These are phyloP conservation scores for Peromyscus attwateri DNA, from an alignment of 2,797 vertebrate species.

Conservation along the genomic window DNA sequence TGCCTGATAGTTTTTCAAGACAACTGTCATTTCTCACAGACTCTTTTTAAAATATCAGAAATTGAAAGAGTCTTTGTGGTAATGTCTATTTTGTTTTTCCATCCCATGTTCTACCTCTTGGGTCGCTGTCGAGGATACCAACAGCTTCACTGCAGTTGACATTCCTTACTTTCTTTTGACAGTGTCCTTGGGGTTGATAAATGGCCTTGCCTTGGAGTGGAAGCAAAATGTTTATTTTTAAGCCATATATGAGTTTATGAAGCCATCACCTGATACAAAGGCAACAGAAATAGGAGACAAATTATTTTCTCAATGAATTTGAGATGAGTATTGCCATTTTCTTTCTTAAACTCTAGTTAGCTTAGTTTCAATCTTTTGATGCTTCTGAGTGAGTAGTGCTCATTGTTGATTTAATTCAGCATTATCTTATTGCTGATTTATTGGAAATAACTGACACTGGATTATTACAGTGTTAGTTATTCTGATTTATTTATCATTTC, in stretches of 20 bases:
- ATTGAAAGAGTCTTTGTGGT: constrained; percentile 52
- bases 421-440: neutral
- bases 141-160: constrained; percentile 80
- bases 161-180: constrained; percentile 86
- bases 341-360: neutral
- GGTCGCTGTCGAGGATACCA: constrained; percentile 82
- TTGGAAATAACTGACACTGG: neutral
- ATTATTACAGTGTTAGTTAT: neutral
- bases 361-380: constrained; percentile 52
- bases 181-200: constrained; percentile 86
- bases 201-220: constrained; percentile 77
- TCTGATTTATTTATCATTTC: neutral
- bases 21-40: constrained; percentile 59
- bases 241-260: constrained; percentile 83
- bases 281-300: constrained; percentile 77
- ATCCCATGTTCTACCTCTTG: constrained; percentile 81
- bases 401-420: neutral
- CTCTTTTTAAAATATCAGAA: neutral
- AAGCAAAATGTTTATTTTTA: constrained; percentile 85
- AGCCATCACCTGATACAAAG: constrained; percentile 78
- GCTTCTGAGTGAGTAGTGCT: neutral
- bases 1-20: constrained; percentile 62
- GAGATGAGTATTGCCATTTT: neutral
- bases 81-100: constrained; percentile 29
- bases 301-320: constrained; percentile 73